Evolutionary conservation across 2,888 invertebrate genomes (phyloP).

Genomic region (Trissolcus japonicus): DNA sequence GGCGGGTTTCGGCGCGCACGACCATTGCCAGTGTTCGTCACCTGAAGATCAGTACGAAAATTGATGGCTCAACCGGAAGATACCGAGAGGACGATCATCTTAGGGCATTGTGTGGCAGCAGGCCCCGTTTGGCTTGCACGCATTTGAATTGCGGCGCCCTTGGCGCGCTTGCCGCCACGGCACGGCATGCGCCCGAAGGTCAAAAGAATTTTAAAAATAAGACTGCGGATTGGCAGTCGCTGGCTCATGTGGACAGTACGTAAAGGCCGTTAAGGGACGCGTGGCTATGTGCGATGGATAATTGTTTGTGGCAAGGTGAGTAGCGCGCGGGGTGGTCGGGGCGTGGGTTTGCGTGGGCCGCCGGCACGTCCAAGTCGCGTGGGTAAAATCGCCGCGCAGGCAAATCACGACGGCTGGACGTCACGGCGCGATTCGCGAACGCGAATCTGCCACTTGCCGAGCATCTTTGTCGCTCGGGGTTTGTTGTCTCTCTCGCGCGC

Average conservation of each 20-base stretch:
- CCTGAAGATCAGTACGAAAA: no score
- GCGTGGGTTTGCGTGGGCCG: conserved; percentile 1
- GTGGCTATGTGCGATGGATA: conserved; percentile 87
- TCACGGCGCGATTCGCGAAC: no score
- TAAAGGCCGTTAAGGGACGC: conserved; percentile 82
- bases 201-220: conserved; percentile 76
- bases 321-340: conserved; percentile 62
- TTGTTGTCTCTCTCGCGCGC: conserved; percentile 60
- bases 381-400: background rate
- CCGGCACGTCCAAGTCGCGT: background rate
- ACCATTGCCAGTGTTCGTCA: no score
- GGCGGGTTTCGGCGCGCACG: no score
- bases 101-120: background rate
- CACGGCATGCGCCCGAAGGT: conserved; percentile 75
- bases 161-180: conserved; percentile 65
- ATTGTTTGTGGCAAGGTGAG: conserved; percentile 86
- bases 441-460: background rate
- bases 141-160: conserved; percentile 71
- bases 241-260: conserved; percentile 81
- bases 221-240: conserved; percentile 74
- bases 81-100: background rate
- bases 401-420: no score
- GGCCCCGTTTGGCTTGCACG: background rate
- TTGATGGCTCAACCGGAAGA: no score
- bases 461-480: background rate